These are phyloP conservation scores for Phymorhynchus buccinoides DNA, from an alignment of 1,140 invertebrate genomes.

Conservation along the genomic window DNA sequence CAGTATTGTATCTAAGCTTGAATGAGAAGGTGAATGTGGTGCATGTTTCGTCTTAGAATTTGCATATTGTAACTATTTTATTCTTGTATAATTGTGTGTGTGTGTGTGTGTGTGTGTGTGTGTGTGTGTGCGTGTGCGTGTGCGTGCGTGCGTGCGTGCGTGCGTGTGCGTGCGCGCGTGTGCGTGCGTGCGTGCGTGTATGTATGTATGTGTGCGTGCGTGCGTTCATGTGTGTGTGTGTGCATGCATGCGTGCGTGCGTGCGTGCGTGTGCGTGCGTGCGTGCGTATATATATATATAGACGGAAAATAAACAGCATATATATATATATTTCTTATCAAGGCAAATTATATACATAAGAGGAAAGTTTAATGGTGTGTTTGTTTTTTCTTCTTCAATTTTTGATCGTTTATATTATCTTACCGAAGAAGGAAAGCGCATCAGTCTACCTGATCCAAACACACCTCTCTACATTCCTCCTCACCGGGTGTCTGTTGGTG, in stretches of 20 bases:
- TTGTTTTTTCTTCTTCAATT: too few species aligned
- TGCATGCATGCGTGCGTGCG: slow-evolving; percentile 12
- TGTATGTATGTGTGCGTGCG: background rate
- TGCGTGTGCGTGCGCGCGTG: background rate
- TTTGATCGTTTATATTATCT: too few species aligned
- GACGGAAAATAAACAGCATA: background rate
- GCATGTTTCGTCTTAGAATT: too few species aligned
- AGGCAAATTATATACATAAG: too few species aligned
- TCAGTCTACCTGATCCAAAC: too few species aligned
- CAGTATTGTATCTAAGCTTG: too few species aligned
- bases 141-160: background rate
- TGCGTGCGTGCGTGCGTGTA: background rate
- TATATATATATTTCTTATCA: background rate
- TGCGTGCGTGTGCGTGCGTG: background rate
- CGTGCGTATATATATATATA: background rate
- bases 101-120: background rate
- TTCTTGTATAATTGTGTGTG: slow-evolving; percentile 13
- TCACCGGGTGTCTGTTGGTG: too few species aligned
- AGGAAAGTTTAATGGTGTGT: too few species aligned
- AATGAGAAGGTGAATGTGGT: too few species aligned
- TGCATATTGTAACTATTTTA: too few species aligned
- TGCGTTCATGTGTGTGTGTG: slow-evolving; percentile 4
- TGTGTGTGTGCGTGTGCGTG: background rate
- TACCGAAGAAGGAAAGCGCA: too few species aligned
- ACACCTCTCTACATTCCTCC: too few species aligned